Evolutionary conservation across 2,113 vertebrate species (phyloP).

Genomic region (Saiga tatarica): DNA sequence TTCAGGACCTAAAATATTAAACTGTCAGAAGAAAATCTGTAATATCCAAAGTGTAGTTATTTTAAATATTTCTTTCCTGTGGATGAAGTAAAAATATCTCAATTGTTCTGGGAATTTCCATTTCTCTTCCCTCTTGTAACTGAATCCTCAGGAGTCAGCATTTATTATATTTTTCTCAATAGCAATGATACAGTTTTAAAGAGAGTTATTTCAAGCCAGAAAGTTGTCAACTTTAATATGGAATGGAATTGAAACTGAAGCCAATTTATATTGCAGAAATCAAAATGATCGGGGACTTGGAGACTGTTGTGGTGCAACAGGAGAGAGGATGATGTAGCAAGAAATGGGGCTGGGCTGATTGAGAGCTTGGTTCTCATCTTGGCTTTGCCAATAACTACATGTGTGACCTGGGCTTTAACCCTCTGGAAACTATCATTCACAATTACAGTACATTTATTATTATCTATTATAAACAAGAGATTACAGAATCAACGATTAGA

Average conservation of each 20-base stretch:
- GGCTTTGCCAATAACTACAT: neutral
- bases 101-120: neutral
- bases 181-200: slow-evolving; percentile 10
- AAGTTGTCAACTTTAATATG: slow-evolving; percentile 37
- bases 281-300: slow-evolving; percentile 8
- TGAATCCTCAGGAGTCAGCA: slow-evolving; percentile 23
- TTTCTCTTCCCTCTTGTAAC: neutral
- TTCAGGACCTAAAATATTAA: neutral
- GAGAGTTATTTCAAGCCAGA: slow-evolving; percentile 24
- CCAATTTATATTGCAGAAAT: slow-evolving; percentile 46
- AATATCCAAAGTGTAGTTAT: neutral
- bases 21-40: neutral
- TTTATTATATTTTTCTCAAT: slow-evolving; percentile 42
- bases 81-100: slow-evolving; percentile 23
- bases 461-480: neutral
- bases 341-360: neutral
- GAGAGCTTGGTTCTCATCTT: neutral
- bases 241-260: slow-evolving; percentile 42
- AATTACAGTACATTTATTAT: neutral
- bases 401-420: neutral
- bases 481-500: neutral
- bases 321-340: slow-evolving; percentile 13
- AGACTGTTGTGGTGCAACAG: neutral
- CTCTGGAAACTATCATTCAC: neutral
- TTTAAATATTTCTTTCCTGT: neutral